Conservation (phyloP, 2,888 invertebrate genomes). For the Glaucopsyche alexis region DNA sequence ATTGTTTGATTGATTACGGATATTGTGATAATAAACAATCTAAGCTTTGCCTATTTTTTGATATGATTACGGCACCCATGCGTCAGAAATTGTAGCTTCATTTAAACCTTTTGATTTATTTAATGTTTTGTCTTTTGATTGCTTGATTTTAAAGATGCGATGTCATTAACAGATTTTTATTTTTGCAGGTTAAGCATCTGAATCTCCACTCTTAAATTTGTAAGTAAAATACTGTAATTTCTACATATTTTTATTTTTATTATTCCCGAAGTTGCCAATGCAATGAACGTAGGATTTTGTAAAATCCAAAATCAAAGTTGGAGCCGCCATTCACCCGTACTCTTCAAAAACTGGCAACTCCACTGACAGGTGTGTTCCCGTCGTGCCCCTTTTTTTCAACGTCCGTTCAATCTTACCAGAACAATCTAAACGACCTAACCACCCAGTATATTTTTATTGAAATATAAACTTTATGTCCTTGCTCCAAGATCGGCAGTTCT, state of each 20-base stretch:
- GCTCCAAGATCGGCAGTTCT: conserved; percentile 5
- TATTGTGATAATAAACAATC: not conserved
- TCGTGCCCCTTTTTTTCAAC: conserved; percentile 75
- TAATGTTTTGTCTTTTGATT: not conserved
- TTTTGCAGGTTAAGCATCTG: not conserved
- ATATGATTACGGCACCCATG: not conserved
- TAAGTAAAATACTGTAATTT: not conserved
- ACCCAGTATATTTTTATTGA: conserved; percentile 32
- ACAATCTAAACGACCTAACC: conserved; percentile 47
- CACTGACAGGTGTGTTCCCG: conserved; percentile 78
- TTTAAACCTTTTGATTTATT: not conserved
- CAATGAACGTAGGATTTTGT: not conserved
- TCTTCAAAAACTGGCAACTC: conserved; percentile 78
- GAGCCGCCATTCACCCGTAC: conserved; percentile 69
- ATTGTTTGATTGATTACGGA: too few relatives aligned
- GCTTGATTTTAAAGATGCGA: not conserved
- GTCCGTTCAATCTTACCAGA: conserved; percentile 66
- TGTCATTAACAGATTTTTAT: not conserved
- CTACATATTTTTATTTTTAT: not conserved
- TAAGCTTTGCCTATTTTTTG: not conserved
- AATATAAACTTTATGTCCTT: conserved; percentile 40
- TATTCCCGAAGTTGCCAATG: not conserved
- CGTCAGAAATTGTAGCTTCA: not conserved
- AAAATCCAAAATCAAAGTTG: conserved; percentile 56
- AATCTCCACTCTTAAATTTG: not conserved